phyloP scores from a whole-genome alignment of 2,113 vertebrate species.

The Nothobranchius furzeri region DNA sequence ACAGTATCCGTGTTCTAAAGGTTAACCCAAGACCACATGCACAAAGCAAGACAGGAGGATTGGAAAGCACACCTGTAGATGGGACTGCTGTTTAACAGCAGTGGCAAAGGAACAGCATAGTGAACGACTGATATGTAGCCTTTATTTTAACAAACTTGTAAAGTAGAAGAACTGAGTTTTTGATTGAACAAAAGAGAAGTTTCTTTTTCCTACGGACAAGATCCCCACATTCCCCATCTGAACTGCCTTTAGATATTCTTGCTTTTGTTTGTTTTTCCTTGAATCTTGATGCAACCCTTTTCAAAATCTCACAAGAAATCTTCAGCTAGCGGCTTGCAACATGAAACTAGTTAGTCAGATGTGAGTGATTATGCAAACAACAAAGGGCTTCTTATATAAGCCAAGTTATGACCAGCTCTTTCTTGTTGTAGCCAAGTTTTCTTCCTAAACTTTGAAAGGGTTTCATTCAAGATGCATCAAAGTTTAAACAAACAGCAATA shows the following conservation, averaged over 20 bases:
- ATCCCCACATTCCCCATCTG: constrained; percentile 2
- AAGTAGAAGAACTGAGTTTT: constrained; percentile 82
- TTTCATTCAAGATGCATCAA: constrained; percentile 7
- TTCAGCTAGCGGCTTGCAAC: neutral
- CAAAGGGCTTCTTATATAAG: neutral
- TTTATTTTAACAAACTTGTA: constrained; percentile 53
- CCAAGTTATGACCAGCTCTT: neutral
- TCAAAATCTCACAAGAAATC: constrained; percentile 5
- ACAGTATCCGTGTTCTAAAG: neutral
- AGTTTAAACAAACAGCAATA: constrained; percentile 22
- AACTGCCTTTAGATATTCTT: constrained; percentile 12
- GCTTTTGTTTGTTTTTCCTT: constrained; percentile 23
- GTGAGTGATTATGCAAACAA: neutral
- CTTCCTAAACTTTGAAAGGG: neutral
- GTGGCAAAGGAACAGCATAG: constrained; percentile 7
- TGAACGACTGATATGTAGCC: constrained; percentile 7
- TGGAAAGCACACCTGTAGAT: neutral
- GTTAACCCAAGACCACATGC: neutral
- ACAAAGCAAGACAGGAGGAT: neutral
- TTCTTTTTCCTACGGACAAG: constrained; percentile 3
- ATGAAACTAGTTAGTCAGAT: neutral
- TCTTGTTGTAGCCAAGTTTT: constrained; percentile 7
- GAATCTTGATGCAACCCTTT: neutral
- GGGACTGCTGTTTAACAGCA: neutral
- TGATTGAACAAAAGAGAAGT: constrained; percentile 37